Evolutionary conservation across 2,113 vertebrate genomes (phyloP), one percentile per base, ranked within the genome.

Genomic region (Chaenocephalus aceratus): DNA sequence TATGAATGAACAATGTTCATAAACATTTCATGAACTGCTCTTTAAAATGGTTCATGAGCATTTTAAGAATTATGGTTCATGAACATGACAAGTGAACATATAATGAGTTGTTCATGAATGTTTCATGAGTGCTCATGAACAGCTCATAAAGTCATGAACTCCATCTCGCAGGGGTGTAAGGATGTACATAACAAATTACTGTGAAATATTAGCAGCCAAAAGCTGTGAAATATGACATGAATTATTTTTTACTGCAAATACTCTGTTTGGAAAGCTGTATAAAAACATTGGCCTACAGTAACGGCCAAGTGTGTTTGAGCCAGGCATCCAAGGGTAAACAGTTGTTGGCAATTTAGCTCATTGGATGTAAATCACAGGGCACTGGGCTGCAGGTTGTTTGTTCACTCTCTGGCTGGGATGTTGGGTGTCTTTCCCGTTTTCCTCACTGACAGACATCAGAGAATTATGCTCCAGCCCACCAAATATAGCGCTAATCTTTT

Each of bases 401-500:
- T 72, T 75, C n/a, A 30, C 53, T 76, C 83, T 57, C 44, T 8
- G 6, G 41, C 57, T 36, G 30, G 81, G 57, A 65, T 81, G 73
- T 41, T 77, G 58, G 72, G 83, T 81, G 82, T 84, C 85, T 68
- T 84, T 82, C 51, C 69, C 84, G 63, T 86, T 80, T 91, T 83
- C 61, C 34, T 79, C 57, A 44, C 41, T 82, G 83, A 86, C 41
- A 52, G 77, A 90, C 69, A 84, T 68, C 56, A 73, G 69, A 76
- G 72, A 58, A 77, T 57, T 21, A 73, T 15, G 62, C 68, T 44
- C 15, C 36, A 16, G 54, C 77, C 41, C 34, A 85, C 67, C 71
- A 82, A 84, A 90, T 67, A 75, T 72, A 77, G 72, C 80, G 79
- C 69, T 78, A 85, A 80, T 90, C 75, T 63, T 75, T 69, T 82